Evolutionary conservation across 2,113 vertebrate species (phyloP).

Genomic region (Symphodus melops): DNA sequence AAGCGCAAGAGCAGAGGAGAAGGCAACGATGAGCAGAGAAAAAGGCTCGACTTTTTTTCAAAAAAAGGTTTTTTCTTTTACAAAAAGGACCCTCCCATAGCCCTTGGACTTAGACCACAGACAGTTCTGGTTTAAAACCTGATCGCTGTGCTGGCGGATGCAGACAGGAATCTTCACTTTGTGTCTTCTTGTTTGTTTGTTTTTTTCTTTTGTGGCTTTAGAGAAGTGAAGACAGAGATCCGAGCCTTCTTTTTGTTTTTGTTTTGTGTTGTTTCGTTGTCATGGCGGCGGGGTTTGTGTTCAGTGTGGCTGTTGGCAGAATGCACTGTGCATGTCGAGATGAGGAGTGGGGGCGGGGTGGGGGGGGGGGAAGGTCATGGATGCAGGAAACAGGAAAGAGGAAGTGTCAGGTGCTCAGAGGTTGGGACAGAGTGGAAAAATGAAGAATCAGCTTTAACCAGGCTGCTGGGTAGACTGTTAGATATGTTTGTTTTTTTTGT

Average conservation of each 20-base stretch:
- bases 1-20: constrained; percentile 74
- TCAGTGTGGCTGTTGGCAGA: constrained; percentile 66
- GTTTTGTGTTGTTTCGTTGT: constrained; percentile 22
- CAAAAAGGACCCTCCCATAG: constrained; percentile 77
- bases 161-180: constrained; percentile 62
- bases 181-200: constrained; percentile 25
- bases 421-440: constrained; percentile 29
- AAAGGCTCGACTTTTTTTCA: constrained; percentile 73
- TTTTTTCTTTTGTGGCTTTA: constrained; percentile 44
- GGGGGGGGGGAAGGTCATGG: background rate
- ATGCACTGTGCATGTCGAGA: constrained; percentile 64
- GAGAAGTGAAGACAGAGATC: constrained; percentile 48
- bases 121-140: constrained; percentile 53
- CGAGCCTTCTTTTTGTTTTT: constrained; percentile 17
- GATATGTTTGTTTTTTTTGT: constrained; percentile 29
- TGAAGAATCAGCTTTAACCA: constrained; percentile 41
- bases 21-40: constrained; percentile 80
- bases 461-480: constrained; percentile 40
- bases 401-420: constrained; percentile 54
- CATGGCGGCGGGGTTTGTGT: constrained; percentile 47
- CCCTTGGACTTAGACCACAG: constrained; percentile 78
- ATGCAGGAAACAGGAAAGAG: constrained; percentile 30
- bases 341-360: constrained; percentile 15
- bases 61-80: constrained; percentile 67
- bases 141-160: constrained; percentile 55